phyloP scores from a whole-genome alignment of 2,113 vertebrate genomes.

The Actinemys pallida region DNA sequence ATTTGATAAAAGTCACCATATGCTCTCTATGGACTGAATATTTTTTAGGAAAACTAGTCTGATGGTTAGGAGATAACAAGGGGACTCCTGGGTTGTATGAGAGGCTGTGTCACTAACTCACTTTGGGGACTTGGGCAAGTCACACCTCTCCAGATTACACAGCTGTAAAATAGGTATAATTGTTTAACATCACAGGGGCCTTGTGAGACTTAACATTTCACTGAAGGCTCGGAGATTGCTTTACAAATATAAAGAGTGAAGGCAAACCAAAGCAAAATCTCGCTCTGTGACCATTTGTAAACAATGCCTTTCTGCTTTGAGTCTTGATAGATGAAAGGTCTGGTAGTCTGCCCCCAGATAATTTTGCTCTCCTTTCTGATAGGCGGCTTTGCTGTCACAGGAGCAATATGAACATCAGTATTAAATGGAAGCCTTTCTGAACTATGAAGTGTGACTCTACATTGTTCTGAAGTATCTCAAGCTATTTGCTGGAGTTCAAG shows the following conservation, averaged over 20 bases:
- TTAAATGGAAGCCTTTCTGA: rapidly evolving
- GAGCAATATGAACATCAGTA: background rate
- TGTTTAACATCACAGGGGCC: background rate
- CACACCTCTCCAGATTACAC: background rate
- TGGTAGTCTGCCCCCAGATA: rapidly evolving
- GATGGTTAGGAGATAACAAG: background rate
- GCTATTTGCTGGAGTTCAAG: background rate
- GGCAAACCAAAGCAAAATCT: background rate
- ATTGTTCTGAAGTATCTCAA: rapidly evolving
- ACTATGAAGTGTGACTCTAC: rapidly evolving
- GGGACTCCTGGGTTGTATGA: background rate
- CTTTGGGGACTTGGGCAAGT: background rate
- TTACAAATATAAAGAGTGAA: background rate
- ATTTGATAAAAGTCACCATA: rapidly evolving
- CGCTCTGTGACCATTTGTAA: background rate
- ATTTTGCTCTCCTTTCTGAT: background rate
- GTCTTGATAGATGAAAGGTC: background rate
- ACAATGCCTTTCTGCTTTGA: background rate
- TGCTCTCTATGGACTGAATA: background rate
- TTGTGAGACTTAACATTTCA: background rate
- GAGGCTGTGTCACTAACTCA: background rate
- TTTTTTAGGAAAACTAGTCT: background rate
- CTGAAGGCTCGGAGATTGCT: background rate
- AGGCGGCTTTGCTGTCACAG: background rate
- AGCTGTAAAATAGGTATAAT: background rate